phyloP scores from a whole-genome alignment of 2,888 invertebrate genomes.

The Athrips mouffetella region DNA sequence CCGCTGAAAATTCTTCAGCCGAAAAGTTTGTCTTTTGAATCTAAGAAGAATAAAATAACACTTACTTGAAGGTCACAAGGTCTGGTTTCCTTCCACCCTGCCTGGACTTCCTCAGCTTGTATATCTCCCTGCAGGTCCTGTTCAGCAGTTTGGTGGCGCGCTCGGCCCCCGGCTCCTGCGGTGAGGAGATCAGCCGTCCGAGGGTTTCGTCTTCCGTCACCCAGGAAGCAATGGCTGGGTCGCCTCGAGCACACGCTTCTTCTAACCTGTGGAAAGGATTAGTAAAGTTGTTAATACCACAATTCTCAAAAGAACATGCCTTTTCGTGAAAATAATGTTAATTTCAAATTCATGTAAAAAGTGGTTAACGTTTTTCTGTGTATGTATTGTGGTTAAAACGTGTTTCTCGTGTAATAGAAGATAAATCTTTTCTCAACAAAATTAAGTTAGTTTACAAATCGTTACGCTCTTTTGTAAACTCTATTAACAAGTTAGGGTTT shows the following conservation, averaged over 20 bases:
- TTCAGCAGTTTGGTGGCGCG: slow-evolving; percentile 90
- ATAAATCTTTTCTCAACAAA: too few species aligned
- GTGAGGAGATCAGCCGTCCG: slow-evolving; percentile 80
- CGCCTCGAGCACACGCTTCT: slow-evolving; percentile 89
- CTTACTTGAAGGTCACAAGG: slow-evolving; percentile 94
- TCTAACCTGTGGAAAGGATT: slow-evolving; percentile 81
- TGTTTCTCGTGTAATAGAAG: too few species aligned
- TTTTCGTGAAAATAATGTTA: too few species aligned
- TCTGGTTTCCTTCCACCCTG: slow-evolving; percentile 94
- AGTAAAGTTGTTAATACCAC: neutral
- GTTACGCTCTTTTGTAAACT: too few species aligned
- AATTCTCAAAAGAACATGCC: slow-evolving; percentile 35
- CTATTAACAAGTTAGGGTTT: too few species aligned
- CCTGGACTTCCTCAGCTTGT: slow-evolving; percentile 91
- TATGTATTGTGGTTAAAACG: too few species aligned
- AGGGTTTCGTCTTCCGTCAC: slow-evolving; percentile 92
- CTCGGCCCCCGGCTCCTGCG: slow-evolving; percentile 71
- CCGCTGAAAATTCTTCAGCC: too few species aligned
- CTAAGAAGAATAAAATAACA: too few species aligned
- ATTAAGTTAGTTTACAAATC: too few species aligned
- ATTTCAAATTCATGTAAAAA: too few species aligned
- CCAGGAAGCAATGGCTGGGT: slow-evolving; percentile 90
- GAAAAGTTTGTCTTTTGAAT: too few species aligned
- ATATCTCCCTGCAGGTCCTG: slow-evolving; percentile 94
- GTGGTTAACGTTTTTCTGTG: too few species aligned